Percentiles rank a stretch among this genome's conserved stretches.
These are phyloP conservation scores for Pitta sordida DNA, from an alignment of 2,113 vertebrate species.

Conservation along the genomic window DNA sequence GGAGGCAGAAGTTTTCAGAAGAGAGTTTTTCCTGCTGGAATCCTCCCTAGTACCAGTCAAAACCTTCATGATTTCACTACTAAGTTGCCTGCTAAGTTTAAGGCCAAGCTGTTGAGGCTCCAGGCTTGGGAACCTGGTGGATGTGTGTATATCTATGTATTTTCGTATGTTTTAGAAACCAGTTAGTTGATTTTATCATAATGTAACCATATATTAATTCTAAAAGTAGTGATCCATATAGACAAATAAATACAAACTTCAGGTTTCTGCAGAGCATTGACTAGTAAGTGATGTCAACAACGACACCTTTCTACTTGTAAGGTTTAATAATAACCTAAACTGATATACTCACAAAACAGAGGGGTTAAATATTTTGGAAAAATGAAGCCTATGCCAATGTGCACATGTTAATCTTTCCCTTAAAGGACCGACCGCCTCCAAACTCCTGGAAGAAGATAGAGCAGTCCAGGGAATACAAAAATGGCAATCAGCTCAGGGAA, in stretches of 20 bases:
- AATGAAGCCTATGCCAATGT: neutral
- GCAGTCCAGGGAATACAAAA: conserved; percentile 94
- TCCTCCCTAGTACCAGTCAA: neutral
- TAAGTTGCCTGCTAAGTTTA: neutral
- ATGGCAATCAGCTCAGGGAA: conserved; percentile 97
- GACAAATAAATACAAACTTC: neutral
- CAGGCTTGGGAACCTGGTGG: neutral
- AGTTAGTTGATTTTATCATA: neutral
- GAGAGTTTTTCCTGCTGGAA: neutral
- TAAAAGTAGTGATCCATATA: neutral
- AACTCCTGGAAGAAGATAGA: conserved; percentile 97
- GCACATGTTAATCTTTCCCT: neutral
- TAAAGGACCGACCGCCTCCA: conserved; percentile 92
- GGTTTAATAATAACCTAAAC: neutral
- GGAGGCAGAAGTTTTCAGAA: neutral
- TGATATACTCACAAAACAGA: neutral
- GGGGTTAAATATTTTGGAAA: neutral
- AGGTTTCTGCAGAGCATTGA: neutral
- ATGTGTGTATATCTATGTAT: neutral
- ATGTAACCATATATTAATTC: neutral
- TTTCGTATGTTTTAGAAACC: neutral
- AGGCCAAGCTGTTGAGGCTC: neutral
- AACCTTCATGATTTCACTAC: neutral
- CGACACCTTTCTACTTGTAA: neutral
- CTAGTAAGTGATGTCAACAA: neutral